Evolutionary conservation across 1,140 invertebrate species (phyloP).

Genomic region (Ctenoplectra terminalis): DNA sequence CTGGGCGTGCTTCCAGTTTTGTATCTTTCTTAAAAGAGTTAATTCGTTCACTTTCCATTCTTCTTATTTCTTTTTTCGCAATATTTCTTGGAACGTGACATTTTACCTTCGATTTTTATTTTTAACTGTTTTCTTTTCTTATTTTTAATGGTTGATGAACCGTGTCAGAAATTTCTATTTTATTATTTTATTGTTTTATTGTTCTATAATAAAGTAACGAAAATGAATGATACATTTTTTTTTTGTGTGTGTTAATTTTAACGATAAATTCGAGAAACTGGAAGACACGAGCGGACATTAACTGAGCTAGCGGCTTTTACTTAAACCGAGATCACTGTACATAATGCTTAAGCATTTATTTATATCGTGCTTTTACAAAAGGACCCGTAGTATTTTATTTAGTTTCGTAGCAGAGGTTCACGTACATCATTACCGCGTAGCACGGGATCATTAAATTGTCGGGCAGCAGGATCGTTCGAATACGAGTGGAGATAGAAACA

Average conservation of each 20-base stretch:
- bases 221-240: too few relatives aligned
- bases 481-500: neutral
- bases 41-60: too few relatives aligned
- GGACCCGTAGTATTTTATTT: constrained; percentile 81
- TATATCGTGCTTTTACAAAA: constrained; percentile 80
- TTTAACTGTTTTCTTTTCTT: too few relatives aligned
- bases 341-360: constrained; percentile 83
- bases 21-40: too few relatives aligned
- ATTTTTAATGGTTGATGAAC: neutral
- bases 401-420: constrained; percentile 69
- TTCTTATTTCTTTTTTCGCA: neutral
- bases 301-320: constrained; percentile 80
- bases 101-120: too few relatives aligned
- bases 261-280: neutral
- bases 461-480: constrained; percentile 23
- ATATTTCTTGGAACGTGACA: too few relatives aligned
- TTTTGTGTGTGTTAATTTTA: neutral
- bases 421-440: constrained; percentile 54
- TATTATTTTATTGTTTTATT: too few relatives aligned
- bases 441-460: constrained; percentile 55
- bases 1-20: constrained; percentile 40
- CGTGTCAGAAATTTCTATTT: neutral
- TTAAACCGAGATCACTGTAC: constrained; percentile 78
- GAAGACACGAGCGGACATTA: constrained; percentile 33
- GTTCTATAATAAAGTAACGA: too few relatives aligned